Evolutionary conservation across 2,113 vertebrate genomes (phyloP).

Genomic region (Caloenas nicobarica): DNA sequence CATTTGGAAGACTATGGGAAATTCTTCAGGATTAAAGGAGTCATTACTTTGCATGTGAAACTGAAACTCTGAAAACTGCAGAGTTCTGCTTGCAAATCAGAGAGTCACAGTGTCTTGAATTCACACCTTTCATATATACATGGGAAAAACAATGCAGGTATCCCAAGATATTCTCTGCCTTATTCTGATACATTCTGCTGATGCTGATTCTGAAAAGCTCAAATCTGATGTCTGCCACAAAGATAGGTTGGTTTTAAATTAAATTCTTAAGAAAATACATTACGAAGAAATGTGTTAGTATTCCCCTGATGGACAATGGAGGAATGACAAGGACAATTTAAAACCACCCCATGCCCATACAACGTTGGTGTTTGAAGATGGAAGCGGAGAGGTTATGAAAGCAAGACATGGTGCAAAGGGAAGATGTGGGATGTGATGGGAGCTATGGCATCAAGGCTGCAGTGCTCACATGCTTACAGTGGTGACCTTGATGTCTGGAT

Average conservation of each 20-base stretch:
- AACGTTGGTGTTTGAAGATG: neutral
- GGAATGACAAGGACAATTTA: neutral
- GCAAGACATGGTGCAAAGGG: neutral
- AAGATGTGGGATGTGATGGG: neutral
- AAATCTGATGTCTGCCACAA: neutral
- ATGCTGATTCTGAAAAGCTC: neutral
- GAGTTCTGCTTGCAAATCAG: neutral
- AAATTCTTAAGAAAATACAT: neutral
- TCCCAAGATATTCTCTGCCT: neutral
- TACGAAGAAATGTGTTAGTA: neutral
- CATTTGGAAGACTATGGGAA: neutral
- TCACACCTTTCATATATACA: neutral
- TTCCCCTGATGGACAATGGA: neutral
- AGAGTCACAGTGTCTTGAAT: neutral
- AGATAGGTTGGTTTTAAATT: neutral
- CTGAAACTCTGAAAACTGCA: neutral
- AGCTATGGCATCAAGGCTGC: neutral
- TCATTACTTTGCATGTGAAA: neutral
- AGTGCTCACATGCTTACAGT: neutral
- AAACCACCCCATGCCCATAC: neutral
- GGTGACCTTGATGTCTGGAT: neutral
- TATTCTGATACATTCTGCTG: neutral
- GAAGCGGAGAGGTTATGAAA: neutral
- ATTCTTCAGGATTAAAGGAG: neutral
- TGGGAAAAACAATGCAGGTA: neutral